These are phyloP conservation scores for Mamestra configurata DNA, from an alignment of 1,140 invertebrate species.

Conservation along the genomic window DNA sequence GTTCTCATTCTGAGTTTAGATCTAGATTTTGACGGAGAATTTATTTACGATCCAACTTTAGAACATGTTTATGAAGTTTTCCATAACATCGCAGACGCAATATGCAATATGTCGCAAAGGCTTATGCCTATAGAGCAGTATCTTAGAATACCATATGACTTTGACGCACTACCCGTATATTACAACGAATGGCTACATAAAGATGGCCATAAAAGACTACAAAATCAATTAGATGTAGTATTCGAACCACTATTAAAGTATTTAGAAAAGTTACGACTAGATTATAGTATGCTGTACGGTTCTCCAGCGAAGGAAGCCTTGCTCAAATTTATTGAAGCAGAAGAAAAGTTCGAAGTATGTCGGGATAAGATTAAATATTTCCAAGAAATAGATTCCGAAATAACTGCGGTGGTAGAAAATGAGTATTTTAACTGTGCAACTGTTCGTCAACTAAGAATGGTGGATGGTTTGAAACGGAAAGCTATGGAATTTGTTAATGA, in stretches of 20 bases:
- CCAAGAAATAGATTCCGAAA: slow-evolving; percentile 88
- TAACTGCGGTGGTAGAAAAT: slow-evolving; percentile 89
- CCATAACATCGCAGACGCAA: slow-evolving; percentile 81
- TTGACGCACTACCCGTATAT: slow-evolving; percentile 78
- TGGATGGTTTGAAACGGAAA: slow-evolving; percentile 79
- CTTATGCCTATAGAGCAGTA: slow-evolving; percentile 87
- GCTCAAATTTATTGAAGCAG: slow-evolving; percentile 73
- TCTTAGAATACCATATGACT: slow-evolving; percentile 77
- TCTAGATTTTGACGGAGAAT: slow-evolving; percentile 85
- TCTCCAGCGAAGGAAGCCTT: slow-evolving; percentile 69
- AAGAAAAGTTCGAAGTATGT: slow-evolving; percentile 87
- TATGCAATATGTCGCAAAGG: slow-evolving; percentile 83
- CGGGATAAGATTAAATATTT: slow-evolving; percentile 89
- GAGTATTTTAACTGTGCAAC: slow-evolving; percentile 89
- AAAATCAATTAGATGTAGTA: slow-evolving; percentile 76
- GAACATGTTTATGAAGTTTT: slow-evolving; percentile 82
- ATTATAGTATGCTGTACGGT: slow-evolving; percentile 81
- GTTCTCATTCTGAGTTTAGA: slow-evolving; percentile 80
- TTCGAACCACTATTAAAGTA: slow-evolving; percentile 78
- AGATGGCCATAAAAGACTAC: slow-evolving; percentile 79
- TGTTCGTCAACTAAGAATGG: slow-evolving; percentile 80
- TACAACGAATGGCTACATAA: slow-evolving; percentile 83
- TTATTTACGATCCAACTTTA: slow-evolving; percentile 84
- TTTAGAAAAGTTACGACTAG: slow-evolving; percentile 73
- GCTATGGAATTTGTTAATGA: slow-evolving; percentile 80